Evolutionary conservation across 2,888 invertebrate genomes (phyloP).

Genomic region (Papilio demoleus): DNA sequence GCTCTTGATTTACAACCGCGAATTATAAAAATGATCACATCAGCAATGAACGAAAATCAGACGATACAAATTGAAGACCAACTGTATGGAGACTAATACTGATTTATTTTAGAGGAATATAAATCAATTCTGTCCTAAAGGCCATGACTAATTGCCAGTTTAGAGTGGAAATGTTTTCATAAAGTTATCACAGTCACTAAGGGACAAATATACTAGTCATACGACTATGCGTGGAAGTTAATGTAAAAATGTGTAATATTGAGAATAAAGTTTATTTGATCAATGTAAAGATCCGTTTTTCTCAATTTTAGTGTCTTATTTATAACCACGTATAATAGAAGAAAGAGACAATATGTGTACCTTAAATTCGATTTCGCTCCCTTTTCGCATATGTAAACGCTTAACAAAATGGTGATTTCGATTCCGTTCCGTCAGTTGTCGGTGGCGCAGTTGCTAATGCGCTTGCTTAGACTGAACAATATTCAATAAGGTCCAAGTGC

Average conservation of each 20-base stretch:
- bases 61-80: neutral
- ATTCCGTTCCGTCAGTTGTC: neutral
- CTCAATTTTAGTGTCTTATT: neutral
- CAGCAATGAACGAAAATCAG: neutral
- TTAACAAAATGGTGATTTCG: neutral
- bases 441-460: too few species aligned
- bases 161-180: too few species aligned
- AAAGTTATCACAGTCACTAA: neutral
- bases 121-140: neutral
- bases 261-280: neutral
- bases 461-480: too few species aligned
- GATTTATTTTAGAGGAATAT: neutral
- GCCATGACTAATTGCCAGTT: too few species aligned
- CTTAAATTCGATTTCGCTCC: neutral
- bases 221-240: neutral
- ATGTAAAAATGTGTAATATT: neutral
- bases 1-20: constrained; percentile 57
- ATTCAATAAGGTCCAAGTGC: too few species aligned
- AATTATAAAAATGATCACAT: constrained; percentile 39
- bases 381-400: neutral
- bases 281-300: neutral
- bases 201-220: neutral
- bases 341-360: neutral
- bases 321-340: neutral
- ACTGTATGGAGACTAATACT: neutral